These are phyloP conservation scores for Lamproptera curius DNA, from an alignment of 2,888 invertebrate species.

Conservation along the genomic window DNA sequence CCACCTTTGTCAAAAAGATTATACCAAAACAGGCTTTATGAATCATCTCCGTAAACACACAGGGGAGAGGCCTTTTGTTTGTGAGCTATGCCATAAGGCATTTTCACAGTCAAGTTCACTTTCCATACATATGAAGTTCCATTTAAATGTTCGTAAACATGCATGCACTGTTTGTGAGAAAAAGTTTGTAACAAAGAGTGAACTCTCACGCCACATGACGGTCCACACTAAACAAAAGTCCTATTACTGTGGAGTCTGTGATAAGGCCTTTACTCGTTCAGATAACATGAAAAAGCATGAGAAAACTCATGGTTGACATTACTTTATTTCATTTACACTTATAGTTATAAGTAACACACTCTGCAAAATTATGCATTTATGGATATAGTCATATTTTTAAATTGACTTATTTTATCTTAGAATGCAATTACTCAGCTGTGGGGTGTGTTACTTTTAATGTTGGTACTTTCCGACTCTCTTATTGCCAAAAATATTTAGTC, in stretches of 20 bases:
- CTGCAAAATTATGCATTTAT: slow-evolving; percentile 28
- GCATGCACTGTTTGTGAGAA: slow-evolving; percentile 75
- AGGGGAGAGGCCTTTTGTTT: slow-evolving; percentile 73
- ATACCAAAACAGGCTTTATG: slow-evolving; percentile 75
- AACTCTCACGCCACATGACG: slow-evolving; percentile 76
- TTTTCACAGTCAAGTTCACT: slow-evolving; percentile 75
- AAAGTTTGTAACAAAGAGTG: slow-evolving; percentile 76
- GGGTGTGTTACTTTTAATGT: slow-evolving; percentile 44
- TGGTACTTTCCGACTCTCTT: slow-evolving; percentile 65
- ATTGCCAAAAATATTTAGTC: slow-evolving; percentile 74
- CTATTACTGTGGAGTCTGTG: slow-evolving; percentile 74
- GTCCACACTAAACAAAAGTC: slow-evolving; percentile 76
- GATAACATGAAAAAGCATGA: slow-evolving; percentile 78
- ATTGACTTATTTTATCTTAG: background rate
- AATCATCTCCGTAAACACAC: slow-evolving; percentile 74
- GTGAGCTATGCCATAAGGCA: slow-evolving; percentile 73
- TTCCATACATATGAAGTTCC: slow-evolving; percentile 76
- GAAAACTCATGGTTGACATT: slow-evolving; percentile 69
- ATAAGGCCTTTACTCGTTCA: slow-evolving; percentile 74
- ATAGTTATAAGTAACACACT: slow-evolving; percentile 33
- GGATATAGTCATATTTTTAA: slow-evolving; percentile 18
- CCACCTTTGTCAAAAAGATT: slow-evolving; percentile 75
- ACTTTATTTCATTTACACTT: slow-evolving; percentile 11
- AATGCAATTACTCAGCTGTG: slow-evolving; percentile 20
- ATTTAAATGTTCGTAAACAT: slow-evolving; percentile 73